These are phyloP conservation scores for Tetraodon nigroviridis DNA, from an alignment of 2,113 vertebrate genomes.

Conservation along the genomic window DNA sequence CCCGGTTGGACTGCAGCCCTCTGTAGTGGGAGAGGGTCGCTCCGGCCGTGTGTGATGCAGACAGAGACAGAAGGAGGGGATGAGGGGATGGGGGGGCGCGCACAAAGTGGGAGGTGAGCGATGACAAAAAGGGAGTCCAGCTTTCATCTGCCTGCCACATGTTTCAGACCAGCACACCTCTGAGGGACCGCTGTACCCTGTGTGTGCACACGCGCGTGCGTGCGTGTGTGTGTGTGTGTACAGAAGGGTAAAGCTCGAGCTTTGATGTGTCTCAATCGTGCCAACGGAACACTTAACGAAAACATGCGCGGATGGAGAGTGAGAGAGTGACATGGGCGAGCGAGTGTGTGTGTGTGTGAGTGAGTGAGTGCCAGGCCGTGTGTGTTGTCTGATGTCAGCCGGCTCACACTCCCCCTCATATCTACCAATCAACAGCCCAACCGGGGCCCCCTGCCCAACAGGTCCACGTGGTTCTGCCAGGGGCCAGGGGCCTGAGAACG, in stretches of 20 bases:
- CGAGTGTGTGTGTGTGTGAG: too few species aligned
- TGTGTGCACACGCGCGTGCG: constrained; percentile 8
- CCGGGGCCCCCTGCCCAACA: constrained; percentile 5
- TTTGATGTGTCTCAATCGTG: constrained; percentile 75
- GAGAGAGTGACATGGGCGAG: constrained; percentile 24
- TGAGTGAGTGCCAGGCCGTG: constrained; percentile 36
- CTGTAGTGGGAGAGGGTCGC: constrained; percentile 63
- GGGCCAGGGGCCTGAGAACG: constrained; percentile 56
- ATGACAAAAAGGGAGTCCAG: constrained; percentile 29
- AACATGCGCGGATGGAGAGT: constrained; percentile 51
- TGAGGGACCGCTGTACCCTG: constrained; percentile 27
- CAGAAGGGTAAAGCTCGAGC: constrained; percentile 61
- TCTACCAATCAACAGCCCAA: constrained; percentile 45
- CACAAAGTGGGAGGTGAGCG: constrained; percentile 32
- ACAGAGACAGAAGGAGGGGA: constrained; percentile 10
- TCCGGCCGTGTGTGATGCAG: constrained; percentile 38
- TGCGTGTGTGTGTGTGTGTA: constrained; percentile 32
- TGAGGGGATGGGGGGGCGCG: constrained; percentile 14
- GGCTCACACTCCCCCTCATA: constrained; percentile 43
- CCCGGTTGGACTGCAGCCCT: constrained; percentile 62
- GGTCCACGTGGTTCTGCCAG: constrained; percentile 30
- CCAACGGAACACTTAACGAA: constrained; percentile 63
- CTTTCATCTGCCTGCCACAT: constrained; percentile 63
- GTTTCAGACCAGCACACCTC: constrained; percentile 60
- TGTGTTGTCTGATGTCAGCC: constrained; percentile 70